These are phyloP conservation scores for Willowsia nigromaculata DNA, from an alignment of 2,888 invertebrate genomes.

Conservation along the genomic window DNA sequence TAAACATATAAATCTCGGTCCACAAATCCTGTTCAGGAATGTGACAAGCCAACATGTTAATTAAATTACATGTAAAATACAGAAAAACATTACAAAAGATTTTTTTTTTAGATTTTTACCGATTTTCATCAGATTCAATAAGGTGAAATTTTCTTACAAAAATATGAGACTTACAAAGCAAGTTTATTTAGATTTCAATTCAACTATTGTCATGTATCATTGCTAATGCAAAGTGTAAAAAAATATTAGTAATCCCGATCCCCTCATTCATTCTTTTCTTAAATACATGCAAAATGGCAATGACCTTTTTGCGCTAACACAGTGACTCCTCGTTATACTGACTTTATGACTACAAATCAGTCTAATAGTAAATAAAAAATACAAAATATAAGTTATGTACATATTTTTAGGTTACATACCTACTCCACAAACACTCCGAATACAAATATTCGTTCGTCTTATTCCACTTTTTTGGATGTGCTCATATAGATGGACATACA, in stretches of 20 bases:
- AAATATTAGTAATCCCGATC: neutral
- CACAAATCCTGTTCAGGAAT: neutral
- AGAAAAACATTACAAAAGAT: slow-evolving; percentile 34
- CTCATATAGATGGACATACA: neutral
- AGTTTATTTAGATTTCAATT: neutral
- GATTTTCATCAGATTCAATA: too few species aligned
- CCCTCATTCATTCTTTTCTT: neutral
- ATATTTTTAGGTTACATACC: too few species aligned
- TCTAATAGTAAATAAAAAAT: slow-evolving; percentile 18
- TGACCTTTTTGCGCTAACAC: neutral
- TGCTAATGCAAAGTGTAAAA: neutral
- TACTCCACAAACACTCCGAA: neutral
- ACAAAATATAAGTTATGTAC: slow-evolving; percentile 37
- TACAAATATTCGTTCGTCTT: neutral
- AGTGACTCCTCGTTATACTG: slow-evolving; percentile 1
- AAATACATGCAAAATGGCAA: slow-evolving; percentile 12
- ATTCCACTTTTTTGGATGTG: neutral
- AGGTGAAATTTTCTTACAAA: neutral
- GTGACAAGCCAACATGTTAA: neutral
- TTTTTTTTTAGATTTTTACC: neutral
- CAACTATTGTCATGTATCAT: neutral
- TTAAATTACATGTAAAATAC: slow-evolving; percentile 32
- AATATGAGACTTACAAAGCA: neutral
- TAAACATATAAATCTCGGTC: neutral
- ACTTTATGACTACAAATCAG: slow-evolving; percentile 1